Base-by-base conservation (phyloP, 1,140 invertebrate species). In the Pinna nobilis region DNA sequence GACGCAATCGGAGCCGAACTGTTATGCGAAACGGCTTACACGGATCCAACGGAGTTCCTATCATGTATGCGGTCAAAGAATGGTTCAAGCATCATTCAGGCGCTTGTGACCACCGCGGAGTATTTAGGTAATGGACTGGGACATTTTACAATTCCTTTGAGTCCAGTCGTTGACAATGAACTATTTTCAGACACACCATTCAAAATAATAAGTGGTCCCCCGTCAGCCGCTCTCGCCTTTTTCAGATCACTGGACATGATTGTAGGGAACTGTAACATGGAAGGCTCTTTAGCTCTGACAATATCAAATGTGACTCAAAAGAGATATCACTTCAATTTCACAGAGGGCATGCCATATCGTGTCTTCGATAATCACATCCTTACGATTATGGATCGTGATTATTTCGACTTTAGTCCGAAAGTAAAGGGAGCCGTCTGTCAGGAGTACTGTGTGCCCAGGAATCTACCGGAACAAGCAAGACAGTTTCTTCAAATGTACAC, bases 221-320 rank as follows among this genome's bases (percentile, higher is more conserved):
- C 2, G 3, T 57, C 53, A 30, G 7, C 25, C n/a, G 53, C 53
- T n/a, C n/a, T 30, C 57, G 25, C 60, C 41, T 30, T 69, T 72
- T 49, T 73, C 49, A 32, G 25, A 47, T 35, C 53, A n/a, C 44
- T 73, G 2, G 75, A 77, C 25, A 25, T 77, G 33, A 72, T 77
- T 59, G 66, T 66, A 2, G 75, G 75, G 2, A 65, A 57, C n/a
- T 68, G 49, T 23, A 68, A 64, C 49, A 67, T 59, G 1, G 75
- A 77, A 32, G 75, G 75, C 4, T 66, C 69, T 9, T 44, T 67
- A 37, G 49, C 32, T 37, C n/a, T 70, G 2, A 33, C 32, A 20
- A 50, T 18, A 30, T 30, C 53, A 20, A 28, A 49, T 2, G 4
- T 39, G 9, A 92, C 25, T 35, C 59, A 63, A 41, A 35, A 39